Evolutionary conservation across 2,113 vertebrate genomes (phyloP).

Genomic region (Cygnus buccinator): DNA sequence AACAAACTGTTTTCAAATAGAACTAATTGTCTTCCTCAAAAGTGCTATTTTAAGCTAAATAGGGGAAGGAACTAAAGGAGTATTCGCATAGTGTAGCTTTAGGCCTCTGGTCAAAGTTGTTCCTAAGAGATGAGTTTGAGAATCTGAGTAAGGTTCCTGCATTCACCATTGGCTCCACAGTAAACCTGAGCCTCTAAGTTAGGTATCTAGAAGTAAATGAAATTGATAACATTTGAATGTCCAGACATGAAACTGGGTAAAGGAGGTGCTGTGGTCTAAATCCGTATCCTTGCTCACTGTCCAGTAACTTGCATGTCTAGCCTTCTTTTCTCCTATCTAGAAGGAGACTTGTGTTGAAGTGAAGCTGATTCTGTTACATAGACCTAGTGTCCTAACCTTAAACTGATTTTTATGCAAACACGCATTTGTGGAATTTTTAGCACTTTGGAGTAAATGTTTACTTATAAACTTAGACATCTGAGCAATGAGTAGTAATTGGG

Average conservation of each 20-base stretch:
- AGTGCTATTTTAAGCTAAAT: background rate
- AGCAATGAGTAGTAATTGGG: background rate
- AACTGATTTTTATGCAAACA: background rate
- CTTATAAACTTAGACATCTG: background rate
- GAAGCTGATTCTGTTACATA: background rate
- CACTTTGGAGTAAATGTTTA: background rate
- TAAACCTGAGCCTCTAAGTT: background rate
- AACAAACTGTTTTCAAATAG: background rate
- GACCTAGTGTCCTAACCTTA: background rate
- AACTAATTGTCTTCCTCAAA: background rate
- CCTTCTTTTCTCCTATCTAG: background rate
- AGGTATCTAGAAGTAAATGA: background rate
- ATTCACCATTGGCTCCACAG: background rate
- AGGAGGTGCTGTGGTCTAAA: background rate
- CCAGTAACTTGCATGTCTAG: background rate
- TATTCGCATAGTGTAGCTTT: background rate
- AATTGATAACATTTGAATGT: background rate
- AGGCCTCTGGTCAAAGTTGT: background rate
- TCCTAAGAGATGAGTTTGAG: background rate
- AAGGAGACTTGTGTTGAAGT: background rate
- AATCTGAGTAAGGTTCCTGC: background rate
- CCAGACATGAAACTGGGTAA: background rate
- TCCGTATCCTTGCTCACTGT: fast-evolving
- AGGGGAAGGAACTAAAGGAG: background rate
- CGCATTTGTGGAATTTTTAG: background rate